Conservation (phyloP, 2,797 vertebrate genomes). For the Melanotaenia maccullochi region DNA sequence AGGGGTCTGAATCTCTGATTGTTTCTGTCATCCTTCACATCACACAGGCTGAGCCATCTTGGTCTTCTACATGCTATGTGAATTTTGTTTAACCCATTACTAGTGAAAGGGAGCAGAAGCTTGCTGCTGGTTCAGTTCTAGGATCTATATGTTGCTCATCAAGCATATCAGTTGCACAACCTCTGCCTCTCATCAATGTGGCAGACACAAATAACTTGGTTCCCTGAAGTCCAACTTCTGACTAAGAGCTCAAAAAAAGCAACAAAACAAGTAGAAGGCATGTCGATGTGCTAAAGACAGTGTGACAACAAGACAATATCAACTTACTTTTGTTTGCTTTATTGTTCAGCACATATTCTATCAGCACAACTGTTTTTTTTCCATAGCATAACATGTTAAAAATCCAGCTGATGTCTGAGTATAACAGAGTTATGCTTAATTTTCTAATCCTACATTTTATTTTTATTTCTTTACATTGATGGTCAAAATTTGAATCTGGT, state of each 20-base stretch:
- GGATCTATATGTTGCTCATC: conserved; percentile 46
- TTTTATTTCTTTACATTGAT: no score
- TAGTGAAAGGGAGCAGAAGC: conserved; percentile 1
- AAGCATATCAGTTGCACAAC: conserved; percentile 15
- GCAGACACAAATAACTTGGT: conserved; percentile 55
- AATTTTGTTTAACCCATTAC: conserved; percentile 8
- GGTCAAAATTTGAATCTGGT: no score
- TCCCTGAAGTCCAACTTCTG: conserved; percentile 49
- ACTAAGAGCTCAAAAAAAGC: conserved; percentile 37
- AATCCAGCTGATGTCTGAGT: background rate
- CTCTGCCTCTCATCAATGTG: conserved; percentile 45
- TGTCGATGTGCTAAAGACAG: background rate
- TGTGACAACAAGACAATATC: background rate
- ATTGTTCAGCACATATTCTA: background rate
- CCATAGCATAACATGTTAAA: background rate
- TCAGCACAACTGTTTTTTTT: background rate
- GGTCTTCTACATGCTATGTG: conserved; percentile 2
- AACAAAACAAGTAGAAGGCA: conserved; percentile 21
- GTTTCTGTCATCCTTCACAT: conserved; percentile 22
- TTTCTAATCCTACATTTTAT: no score
- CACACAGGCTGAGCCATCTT: conserved; percentile 1
- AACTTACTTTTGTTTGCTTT: background rate
- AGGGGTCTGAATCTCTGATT: conserved; percentile 14
- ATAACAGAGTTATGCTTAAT: background rate
- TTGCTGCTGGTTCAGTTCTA: conserved; percentile 34